phyloP scores from a whole-genome alignment of 2,113 vertebrate species.

The Neodontobutis hainanensis region DNA sequence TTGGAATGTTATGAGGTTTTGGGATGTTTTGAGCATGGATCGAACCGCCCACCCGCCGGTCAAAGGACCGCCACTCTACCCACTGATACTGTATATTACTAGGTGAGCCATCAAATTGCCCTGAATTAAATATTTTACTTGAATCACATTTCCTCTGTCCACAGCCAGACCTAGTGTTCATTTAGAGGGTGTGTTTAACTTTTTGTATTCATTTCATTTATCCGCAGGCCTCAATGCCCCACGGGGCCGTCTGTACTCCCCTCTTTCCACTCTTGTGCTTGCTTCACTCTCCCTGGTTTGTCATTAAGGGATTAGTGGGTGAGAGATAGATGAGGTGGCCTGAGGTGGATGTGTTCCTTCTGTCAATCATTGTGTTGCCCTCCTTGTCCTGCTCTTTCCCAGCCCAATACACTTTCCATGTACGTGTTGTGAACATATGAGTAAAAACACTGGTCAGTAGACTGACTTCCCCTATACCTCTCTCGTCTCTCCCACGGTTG shows the following conservation, averaged over 20 bases:
- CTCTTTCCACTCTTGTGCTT: conserved; percentile 22
- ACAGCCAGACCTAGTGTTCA: background rate
- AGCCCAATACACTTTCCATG: conserved; percentile 11
- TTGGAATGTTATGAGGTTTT: too few species aligned
- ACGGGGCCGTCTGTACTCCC: background rate
- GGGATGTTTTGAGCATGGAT: too few species aligned
- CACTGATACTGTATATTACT: too few species aligned
- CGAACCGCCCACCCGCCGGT: too few species aligned
- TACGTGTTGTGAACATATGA: conserved; percentile 1
- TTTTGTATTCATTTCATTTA: conserved; percentile 3
- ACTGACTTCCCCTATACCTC: conserved; percentile 56
- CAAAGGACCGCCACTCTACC: too few species aligned
- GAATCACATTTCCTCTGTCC: background rate
- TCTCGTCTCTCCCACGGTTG: conserved; percentile 57
- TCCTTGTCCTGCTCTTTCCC: conserved; percentile 1
- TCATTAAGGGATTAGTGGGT: conserved; percentile 64
- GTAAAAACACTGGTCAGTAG: conserved; percentile 18
- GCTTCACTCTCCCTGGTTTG: conserved; percentile 43
- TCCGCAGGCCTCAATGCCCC: background rate
- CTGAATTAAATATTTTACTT: too few species aligned
- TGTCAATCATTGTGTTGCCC: conserved; percentile 39
- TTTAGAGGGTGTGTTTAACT: background rate
- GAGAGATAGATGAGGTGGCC: conserved; percentile 42
- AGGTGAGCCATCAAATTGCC: too few species aligned
- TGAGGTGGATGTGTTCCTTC: conserved; percentile 42